Base-by-base conservation (phyloP, 2,888 invertebrate genomes). In the Sinohyriopsis cumingii region DNA sequence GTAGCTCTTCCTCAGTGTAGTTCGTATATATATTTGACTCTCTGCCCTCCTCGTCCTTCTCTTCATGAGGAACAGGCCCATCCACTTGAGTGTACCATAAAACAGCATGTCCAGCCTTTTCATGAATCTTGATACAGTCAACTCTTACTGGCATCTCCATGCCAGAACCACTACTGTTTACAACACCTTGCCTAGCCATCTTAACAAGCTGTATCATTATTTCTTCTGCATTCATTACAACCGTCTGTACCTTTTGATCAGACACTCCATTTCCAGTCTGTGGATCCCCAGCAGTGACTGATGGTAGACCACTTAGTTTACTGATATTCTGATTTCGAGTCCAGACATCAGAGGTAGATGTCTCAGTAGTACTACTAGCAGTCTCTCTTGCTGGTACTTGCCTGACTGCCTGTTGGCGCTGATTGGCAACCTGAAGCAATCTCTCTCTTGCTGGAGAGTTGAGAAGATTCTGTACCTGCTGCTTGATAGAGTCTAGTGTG, bases 401-500 rank as follows among this genome's bases (percentile, higher is more conserved):
- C 62, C 59, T 68, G 53, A 63, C 69, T 64, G 66, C 65, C 59
- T 67, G 72, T 63, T 77, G 78, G 28, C 71, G 71, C 20, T 71
- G 69, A 64, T 74, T 77, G 19, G 68, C 73, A 24, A 78, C 71
- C 68, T 78, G 72, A 12, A 77, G 63, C 56, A 80, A 60, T 25
- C 75, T 73, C 57, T 78, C 77, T 28, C 77, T 69, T 2, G 74
- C 74, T 56, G 83, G 78, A 9, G 83, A 80, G 57, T 82, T 77
- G 33, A 80, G 76, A 18, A 82, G 71, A 45, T 81, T 71, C 33
- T 76, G 75, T 7, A 87, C 86, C 67, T 86, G 82, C 28, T 79
- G 75, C 64, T 78, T 81, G 60, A 88, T 81, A 15, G 77, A 67
- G 22, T 87, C 85, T 33, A 85, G 75, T 4, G 82, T 85, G 22